Evolutionary conservation across 2,797 vertebrate genomes (phyloP).

Genomic region (Falco cherrug): DNA sequence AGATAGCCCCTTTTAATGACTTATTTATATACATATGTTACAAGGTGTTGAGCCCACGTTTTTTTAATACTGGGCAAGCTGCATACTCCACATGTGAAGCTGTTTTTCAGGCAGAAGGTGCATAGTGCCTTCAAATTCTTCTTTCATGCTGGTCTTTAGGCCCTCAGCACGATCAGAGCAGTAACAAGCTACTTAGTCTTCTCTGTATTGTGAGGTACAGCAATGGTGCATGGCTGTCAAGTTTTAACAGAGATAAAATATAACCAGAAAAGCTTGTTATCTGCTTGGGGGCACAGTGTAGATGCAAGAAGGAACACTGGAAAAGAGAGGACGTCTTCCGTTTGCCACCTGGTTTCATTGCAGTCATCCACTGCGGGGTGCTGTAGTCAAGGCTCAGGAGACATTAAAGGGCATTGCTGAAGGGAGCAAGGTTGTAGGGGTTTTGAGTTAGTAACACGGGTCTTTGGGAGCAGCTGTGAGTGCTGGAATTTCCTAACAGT

Average conservation of each 20-base stretch:
- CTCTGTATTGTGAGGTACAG: background rate
- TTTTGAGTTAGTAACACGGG: background rate
- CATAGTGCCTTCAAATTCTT: background rate
- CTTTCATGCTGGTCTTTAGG: background rate
- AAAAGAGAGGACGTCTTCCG: background rate
- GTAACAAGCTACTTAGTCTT: background rate
- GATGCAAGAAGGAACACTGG: background rate
- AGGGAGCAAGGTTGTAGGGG: background rate
- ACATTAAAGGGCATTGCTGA: background rate
- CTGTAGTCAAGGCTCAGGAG: background rate
- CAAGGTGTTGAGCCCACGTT: background rate
- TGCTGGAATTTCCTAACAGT: background rate
- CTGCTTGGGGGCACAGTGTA: background rate
- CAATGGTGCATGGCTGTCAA: background rate
- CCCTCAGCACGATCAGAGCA: background rate
- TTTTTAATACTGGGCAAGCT: background rate
- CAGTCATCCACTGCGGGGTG: conserved; percentile 7
- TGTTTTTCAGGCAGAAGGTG: background rate
- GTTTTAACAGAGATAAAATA: background rate
- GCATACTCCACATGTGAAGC: background rate
- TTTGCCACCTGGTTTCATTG: background rate
- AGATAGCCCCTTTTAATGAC: background rate
- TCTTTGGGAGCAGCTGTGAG: background rate
- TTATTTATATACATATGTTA: background rate
- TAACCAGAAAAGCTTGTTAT: background rate